Evolutionary conservation across 1,140 invertebrate species (phyloP), one percentile per base, ranked within the genome.

Genomic region (Dreissena polymorpha): DNA sequence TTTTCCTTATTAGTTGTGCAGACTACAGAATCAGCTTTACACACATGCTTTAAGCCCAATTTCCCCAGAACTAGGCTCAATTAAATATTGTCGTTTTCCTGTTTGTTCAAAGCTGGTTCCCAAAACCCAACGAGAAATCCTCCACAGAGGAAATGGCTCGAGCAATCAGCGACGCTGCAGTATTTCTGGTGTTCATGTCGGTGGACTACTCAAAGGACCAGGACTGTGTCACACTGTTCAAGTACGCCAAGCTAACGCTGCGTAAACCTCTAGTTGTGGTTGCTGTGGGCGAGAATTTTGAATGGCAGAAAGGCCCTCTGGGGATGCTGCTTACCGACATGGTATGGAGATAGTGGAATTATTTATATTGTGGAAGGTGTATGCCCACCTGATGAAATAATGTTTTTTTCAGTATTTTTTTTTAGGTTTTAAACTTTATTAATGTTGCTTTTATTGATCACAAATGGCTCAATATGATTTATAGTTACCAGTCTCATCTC

Each of bases 171-270:
- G 90, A 91, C 70, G 87, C 89, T 39, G 86, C 87, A n/a, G 80
- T 91, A 8, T 88, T 92, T 85, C 49, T 92, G 12, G 90, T 86
- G 12, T 90, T 91, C 69, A 88, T 92, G 25, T 91, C 91, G 10
- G 88, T 89, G 65, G 86, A 87, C 29, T 92, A 90, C 82, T 88
- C 89, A 0, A 83, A 87, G 39, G 87, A 92, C 68, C 85, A 89
- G 57, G 72, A 67, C 1, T 91, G 90, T 84, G 89, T 89, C 69
- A 88, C 90, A 39, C 81, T 92, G 18, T 92, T 91, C 70, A 91
- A 91, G 82, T 91, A 89, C 83, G 91, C 91, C 16, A 85, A 89
- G 23, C 72, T 88, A 16, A 91, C 87, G 16, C 82, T 93, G 73
- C 81, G 86, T 55, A 92, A 92, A 65, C 90, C 88, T n/a, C 86